phyloP scores from a whole-genome alignment of 2,888 invertebrate species.

The Eupithecia vulgata region DNA sequence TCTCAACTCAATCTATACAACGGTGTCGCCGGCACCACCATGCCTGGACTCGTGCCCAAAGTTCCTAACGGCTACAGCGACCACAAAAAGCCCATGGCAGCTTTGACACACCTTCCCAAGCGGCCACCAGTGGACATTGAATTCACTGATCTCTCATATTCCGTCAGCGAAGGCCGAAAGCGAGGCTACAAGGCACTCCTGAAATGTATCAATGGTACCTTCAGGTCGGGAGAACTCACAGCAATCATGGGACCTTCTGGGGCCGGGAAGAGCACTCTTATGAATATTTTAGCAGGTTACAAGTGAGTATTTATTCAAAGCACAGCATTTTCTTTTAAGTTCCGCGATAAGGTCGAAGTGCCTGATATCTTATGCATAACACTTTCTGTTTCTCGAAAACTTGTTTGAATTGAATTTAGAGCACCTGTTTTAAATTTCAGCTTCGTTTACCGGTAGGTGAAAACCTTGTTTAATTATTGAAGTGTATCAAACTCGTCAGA shows the following conservation, averaged over 20 bases:
- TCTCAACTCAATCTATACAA: slow-evolving; percentile 90
- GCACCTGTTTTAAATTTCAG: slow-evolving; percentile 6
- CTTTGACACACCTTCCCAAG: slow-evolving; percentile 92
- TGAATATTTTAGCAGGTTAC: slow-evolving; percentile 95
- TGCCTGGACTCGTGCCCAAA: slow-evolving; percentile 85
- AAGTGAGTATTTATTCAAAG: slow-evolving; percentile 84
- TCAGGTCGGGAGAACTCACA: slow-evolving; percentile 94
- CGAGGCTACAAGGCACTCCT: slow-evolving; percentile 93
- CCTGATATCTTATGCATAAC: slow-evolving; percentile 11
- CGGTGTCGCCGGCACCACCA: slow-evolving; percentile 82
- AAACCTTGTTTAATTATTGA: slow-evolving; percentile 1
- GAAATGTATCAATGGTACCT: slow-evolving; percentile 94
- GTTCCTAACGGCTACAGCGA: slow-evolving; percentile 89
- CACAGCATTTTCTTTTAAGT: slow-evolving; percentile 1
- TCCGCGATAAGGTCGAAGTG: slow-evolving; percentile 7
- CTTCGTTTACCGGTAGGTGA: slow-evolving; percentile 11
- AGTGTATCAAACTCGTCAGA: background rate
- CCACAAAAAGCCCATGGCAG: slow-evolving; percentile 89
- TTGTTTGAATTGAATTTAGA: slow-evolving; percentile 5
- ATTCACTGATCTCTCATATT: slow-evolving; percentile 94
- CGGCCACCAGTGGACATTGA: slow-evolving; percentile 95
- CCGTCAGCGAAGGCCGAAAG: slow-evolving; percentile 92
- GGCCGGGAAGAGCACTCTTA: slow-evolving; percentile 91
- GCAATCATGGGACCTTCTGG: slow-evolving; percentile 98
- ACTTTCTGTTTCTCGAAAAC: background rate